Conservation (phyloP, 2,113 vertebrate genomes). For the Ameiurus melas region DNA sequence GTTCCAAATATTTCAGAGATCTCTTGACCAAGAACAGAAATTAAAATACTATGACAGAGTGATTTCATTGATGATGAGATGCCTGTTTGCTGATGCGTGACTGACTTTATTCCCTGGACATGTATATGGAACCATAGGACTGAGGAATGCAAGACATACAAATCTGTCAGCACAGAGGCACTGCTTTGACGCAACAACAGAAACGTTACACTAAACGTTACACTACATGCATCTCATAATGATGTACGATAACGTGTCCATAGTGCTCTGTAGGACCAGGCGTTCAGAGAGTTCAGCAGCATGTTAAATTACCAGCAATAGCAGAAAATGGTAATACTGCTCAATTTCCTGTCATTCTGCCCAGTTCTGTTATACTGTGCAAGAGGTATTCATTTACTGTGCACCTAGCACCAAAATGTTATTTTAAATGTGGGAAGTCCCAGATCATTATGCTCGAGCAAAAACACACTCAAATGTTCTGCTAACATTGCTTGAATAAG, state of each 20-base stretch:
- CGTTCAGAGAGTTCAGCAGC: neutral
- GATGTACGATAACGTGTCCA: neutral
- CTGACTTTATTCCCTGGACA: neutral
- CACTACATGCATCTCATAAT: neutral
- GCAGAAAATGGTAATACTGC: neutral
- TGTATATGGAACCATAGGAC: neutral
- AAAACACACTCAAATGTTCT: neutral
- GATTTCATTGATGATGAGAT: neutral
- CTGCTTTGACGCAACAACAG: neutral
- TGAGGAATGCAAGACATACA: neutral
- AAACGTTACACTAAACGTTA: neutral
- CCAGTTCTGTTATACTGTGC: neutral
- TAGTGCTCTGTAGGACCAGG: neutral
- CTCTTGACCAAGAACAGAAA: neutral
- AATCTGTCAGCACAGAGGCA: neutral
- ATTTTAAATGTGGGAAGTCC: neutral
- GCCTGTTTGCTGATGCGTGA: neutral
- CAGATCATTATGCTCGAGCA: neutral
- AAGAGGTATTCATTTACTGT: neutral
- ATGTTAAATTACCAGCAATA: neutral
- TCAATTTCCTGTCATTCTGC: neutral
- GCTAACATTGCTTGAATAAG: neutral
- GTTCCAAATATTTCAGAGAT: neutral
- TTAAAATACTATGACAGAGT: neutral
- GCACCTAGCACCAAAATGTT: neutral